Evolutionary conservation across 2,888 invertebrate species (phyloP).

Genomic region (Scaptomyza reducta): DNA sequence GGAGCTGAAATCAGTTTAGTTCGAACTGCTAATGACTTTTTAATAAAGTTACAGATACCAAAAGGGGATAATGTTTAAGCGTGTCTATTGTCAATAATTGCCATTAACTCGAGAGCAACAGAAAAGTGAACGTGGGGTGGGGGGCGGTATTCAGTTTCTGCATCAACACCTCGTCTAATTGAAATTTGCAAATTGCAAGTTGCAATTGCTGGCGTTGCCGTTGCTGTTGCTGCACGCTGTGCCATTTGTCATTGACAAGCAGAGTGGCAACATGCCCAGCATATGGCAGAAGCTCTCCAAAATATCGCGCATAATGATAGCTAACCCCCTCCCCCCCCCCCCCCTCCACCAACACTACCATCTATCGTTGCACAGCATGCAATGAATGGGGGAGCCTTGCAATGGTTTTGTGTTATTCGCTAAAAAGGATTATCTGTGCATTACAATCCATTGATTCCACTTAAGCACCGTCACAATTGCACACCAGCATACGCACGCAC

Average conservation of each 20-base stretch:
- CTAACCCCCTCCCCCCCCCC: background rate
- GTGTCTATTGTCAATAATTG: background rate
- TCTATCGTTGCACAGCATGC: background rate
- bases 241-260: constrained; percentile 74
- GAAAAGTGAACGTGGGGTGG: background rate
- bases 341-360: too few relatives aligned
- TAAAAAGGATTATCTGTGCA: constrained; percentile 78
- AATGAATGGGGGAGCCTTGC: constrained; percentile 8
- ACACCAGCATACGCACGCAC: constrained; percentile 34
- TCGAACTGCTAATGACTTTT: too few relatives aligned
- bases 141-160: constrained; percentile 45
- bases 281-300: constrained; percentile 48
- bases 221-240: constrained; percentile 52
- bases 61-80: background rate
- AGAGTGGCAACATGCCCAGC: constrained; percentile 38
- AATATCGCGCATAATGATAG: constrained; percentile 34
- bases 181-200: constrained; percentile 64
- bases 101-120: background rate
- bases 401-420: constrained; percentile 42
- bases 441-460: constrained; percentile 80
- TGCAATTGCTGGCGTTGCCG: constrained; percentile 38
- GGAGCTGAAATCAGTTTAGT: too few relatives aligned
- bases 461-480: constrained; percentile 77
- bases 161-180: constrained; percentile 78
- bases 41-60: too few relatives aligned